phyloP scores from a whole-genome alignment of 2,888 invertebrate species.

The Mythimna lalbum region DNA sequence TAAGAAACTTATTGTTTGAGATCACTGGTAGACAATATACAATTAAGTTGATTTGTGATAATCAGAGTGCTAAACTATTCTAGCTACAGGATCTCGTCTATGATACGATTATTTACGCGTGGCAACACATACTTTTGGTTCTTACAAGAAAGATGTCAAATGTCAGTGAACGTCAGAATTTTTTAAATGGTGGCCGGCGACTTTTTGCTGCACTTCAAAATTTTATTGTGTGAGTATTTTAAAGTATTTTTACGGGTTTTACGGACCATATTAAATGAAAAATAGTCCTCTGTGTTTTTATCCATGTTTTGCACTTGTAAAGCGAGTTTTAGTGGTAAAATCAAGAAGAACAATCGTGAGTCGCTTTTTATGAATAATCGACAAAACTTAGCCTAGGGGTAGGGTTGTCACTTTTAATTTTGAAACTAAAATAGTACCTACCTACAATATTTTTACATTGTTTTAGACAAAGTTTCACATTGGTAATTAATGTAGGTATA shows the following conservation, averaged over 20 bases:
- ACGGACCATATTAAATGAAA: background rate
- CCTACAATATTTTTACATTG: too few relatives aligned
- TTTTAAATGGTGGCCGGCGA: background rate
- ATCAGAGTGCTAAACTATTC: background rate
- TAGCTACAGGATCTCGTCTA: background rate
- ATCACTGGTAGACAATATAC: too few relatives aligned
- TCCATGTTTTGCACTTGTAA: slow-evolving; percentile 5
- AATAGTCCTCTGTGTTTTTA: background rate
- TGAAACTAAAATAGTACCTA: background rate
- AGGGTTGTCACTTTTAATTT: background rate
- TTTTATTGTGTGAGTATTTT: slow-evolving; percentile 1
- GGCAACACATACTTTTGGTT: too few relatives aligned
- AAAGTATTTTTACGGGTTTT: background rate
- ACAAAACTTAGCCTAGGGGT: background rate
- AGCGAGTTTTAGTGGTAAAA: slow-evolving; percentile 3
- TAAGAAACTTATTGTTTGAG: too few relatives aligned
- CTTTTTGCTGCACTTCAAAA: slow-evolving; percentile 1
- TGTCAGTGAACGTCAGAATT: background rate
- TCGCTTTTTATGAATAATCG: background rate
- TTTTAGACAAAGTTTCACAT: too few relatives aligned
- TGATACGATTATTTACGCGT: background rate
- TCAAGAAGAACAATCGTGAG: background rate
- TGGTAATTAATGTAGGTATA: too few relatives aligned
- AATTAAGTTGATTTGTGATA: too few relatives aligned
- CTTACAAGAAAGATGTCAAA: background rate